Conservation (phyloP, 2,113 vertebrate species). For the Tragelaphus imberbis region DNA sequence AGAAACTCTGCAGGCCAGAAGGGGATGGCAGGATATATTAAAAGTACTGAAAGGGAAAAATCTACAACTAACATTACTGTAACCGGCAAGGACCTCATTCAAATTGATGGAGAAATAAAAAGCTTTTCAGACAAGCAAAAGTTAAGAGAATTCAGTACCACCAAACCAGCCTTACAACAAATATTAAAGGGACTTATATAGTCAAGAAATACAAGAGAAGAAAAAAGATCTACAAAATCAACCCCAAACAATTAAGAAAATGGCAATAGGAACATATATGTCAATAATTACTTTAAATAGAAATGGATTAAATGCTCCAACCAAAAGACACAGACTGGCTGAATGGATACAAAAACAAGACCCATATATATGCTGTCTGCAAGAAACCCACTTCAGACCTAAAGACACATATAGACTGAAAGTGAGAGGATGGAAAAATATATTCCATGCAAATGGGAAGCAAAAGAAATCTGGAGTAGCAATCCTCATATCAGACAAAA, state of each 20-base stretch:
- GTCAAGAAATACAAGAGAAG: background rate
- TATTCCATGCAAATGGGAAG: background rate
- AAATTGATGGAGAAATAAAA: background rate
- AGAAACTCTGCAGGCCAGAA: background rate
- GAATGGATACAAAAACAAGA: background rate
- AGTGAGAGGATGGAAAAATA: background rate
- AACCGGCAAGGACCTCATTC: background rate
- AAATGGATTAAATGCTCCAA: background rate
- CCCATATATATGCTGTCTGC: background rate
- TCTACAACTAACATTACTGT: background rate
- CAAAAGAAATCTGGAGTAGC: background rate
- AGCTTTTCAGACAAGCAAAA: background rate
- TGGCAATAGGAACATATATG: background rate
- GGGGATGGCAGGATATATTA: background rate
- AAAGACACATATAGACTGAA: background rate
- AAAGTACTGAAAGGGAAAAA: background rate
- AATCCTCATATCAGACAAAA: background rate
- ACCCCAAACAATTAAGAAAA: background rate
- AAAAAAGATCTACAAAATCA: background rate
- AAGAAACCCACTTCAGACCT: background rate
- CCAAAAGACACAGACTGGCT: background rate
- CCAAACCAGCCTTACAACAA: background rate
- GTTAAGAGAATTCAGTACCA: background rate
- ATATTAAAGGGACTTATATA: background rate
- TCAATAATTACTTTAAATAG: background rate